Evolutionary conservation across 1,140 invertebrate species (phyloP), one percentile per base, ranked within the genome.

Genomic region (Euwallacea fornicatus): DNA sequence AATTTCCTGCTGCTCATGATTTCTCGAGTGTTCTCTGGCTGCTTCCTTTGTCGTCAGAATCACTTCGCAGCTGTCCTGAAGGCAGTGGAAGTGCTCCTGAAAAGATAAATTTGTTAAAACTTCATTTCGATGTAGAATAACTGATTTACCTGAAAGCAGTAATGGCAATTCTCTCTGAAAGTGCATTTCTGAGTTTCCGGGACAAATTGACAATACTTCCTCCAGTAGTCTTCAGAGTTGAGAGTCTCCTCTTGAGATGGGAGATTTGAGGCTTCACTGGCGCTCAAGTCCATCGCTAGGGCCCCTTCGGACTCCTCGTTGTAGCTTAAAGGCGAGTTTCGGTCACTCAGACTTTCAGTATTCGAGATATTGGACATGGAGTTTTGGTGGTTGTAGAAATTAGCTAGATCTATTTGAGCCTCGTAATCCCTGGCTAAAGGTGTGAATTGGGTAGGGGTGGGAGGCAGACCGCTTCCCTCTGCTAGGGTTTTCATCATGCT

Each of bases 1-100:
- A 72, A 91, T 87, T 73, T 93, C 92, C 78, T 95, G 93, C 53
- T 93, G 89, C 73, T 94, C 93, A 81, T 96, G 93, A 73, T 93
- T 91, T 70, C 92, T 86, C 0, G 93, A 88, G 78, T 96, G 94
- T 73, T 94, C 93, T 71, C 91, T 83, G 53, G 94, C 93, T 11
- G 91, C 91, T 68, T 91, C 91, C 78, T 90, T 89, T 46, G 86
- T 89, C 74, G 88, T 88, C 78, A 93, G 92, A 8, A 87, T 84
- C 79, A 88, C 84, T 71, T 87, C 86, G 76, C 89, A 90, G 47
- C 85, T 84, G 59, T 90, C 88, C 44, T 86, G 88, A 69, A 86
- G 83, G 78, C 92, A 94, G 77, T 94, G 92, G 80, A 89, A 93
- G 77, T 94, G 92, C 73, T 93, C 92, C 66, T 88, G 89, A 72